Evolutionary conservation across 2,888 invertebrate species (phyloP).

Genomic region (Eupithecia pulchellata): DNA sequence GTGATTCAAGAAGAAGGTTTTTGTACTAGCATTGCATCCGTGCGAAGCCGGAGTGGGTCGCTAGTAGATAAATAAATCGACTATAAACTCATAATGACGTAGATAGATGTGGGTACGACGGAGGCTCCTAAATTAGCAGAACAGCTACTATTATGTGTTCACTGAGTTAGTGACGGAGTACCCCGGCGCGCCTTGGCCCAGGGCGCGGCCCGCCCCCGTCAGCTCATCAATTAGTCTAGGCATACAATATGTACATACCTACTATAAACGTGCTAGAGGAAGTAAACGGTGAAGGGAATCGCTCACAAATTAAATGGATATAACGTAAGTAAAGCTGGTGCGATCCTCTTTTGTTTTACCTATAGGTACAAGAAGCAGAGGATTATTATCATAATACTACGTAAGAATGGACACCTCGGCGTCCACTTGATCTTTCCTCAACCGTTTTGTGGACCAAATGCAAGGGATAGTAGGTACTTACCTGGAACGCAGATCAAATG

Average conservation of each 20-base stretch:
- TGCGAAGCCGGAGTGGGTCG: no score
- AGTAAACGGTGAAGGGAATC: neutral
- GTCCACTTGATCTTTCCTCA: no score
- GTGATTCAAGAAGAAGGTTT: no score
- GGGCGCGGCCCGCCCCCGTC: constrained; percentile 3
- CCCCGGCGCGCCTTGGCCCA: neutral
- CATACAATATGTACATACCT: neutral
- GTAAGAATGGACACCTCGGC: no score
- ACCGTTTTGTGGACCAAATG: no score
- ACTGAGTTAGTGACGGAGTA: neutral
- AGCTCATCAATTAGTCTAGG: neutral
- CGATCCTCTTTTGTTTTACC: no score
- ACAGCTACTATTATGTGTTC: neutral
- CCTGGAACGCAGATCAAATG: no score
- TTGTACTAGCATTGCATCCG: no score
- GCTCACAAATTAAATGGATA: neutral
- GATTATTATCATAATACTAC: no score
- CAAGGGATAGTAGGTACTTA: no score
- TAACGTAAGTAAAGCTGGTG: neutral
- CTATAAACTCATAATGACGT: neutral
- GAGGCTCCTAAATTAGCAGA: neutral
- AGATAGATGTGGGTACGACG: neutral
- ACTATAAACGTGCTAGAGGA: neutral
- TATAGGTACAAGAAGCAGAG: no score
- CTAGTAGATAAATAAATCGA: no score